Base-by-base conservation (phyloP, 2,888 invertebrate genomes). In the Spicauda simplicius region DNA sequence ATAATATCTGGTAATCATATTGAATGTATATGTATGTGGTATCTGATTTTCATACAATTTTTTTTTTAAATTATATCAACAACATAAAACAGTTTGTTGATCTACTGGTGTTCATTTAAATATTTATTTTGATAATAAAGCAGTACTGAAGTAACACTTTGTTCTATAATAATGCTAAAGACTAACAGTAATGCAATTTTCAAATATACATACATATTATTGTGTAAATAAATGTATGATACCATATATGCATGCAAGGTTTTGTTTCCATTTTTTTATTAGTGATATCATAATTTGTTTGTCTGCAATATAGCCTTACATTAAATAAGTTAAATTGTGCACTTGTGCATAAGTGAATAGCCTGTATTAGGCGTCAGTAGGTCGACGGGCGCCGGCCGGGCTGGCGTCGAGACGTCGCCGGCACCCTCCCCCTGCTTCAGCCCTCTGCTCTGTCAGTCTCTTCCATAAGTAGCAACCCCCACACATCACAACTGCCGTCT, bases 351-450 rank as follows among this genome's bases (percentile, higher is more conserved):
- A 68, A 71, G 69, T 76, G 76, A 74, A 77, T 75, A 76, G 72
- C 68, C 71, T 70, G 73, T 73, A 76, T 73, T 75, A 75, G 80
- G 74, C 77, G 79, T 70, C 74, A 77, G 82, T 78, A 76, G 79
- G 85, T 78, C 79, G 82, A 74, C 69, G 77, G 91, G 91, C 91
- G 91, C 90, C 93, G 80, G 86, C 76, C 87, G 77, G 91, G 80
- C 91, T 91, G 93, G 91, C 93, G 93, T 88, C 93, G 87, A 85
- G 91, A 83, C 90, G 91, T 85, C 91, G 89, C 85, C 80, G 75
- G 67, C 74, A 73, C 69, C 66, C 68, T 73, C 73, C 70, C 73
- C 73, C 73, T 70, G 69, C 75, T 69, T 69, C 70, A 64, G 69
- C 69, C 63, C 72, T 58, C 64, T 20, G 16, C 63, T 59, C 48